Base-by-base conservation (phyloP, 2,113 vertebrate genomes). In the Sclerurus mexicanus region DNA sequence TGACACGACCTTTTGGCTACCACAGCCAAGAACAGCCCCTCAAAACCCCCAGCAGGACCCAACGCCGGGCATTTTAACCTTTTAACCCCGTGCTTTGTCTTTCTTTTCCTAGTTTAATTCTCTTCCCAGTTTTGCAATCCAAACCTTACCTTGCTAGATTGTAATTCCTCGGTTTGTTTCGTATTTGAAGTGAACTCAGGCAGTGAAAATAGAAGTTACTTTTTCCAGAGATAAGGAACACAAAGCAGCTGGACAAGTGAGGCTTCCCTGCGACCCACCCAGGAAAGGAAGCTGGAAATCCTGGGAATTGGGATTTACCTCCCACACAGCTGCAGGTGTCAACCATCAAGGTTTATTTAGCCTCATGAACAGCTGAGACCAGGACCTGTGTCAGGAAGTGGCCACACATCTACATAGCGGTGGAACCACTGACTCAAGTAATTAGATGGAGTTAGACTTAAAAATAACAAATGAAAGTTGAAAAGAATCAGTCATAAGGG, bases 321-420 rank as follows among this genome's bases (percentile, higher is more conserved):
- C 33, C 53, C 53, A 33, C 31, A 22, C 18, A 49, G 31, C 21
- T 50, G 37, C 47, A 75, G 47, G 42, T 60, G 49, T 19, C 40
- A 52, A 50, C 53, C 35, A 35, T 27, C 47, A 60, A 42, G 24
- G 21, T 60, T 90, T 35, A 66, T 60, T 90, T 35, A 62, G 35
- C 33, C 71, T 28, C 56, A 37, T 3, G 8, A 62, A 50, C 30
- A 63, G 35, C 30, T 35, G 63, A 90, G 87, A 75, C 10, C 24
- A 92, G 33, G 23, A 71, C 9, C 30, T 4, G 1, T 5, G 3
- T 58, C 64, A 62, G n/a, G 55, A 88, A 55, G 47, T 2, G 7
- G n/a, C 50, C 49, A 22, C 44, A 27, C 20, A 42, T 20, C 47
- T 40, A 25, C 6, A 0, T 2, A 46, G 52, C 1, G 0, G 14